Base-by-base conservation (phyloP, 2,113 vertebrate genomes). In the Sisor rabdophorus region DNA sequence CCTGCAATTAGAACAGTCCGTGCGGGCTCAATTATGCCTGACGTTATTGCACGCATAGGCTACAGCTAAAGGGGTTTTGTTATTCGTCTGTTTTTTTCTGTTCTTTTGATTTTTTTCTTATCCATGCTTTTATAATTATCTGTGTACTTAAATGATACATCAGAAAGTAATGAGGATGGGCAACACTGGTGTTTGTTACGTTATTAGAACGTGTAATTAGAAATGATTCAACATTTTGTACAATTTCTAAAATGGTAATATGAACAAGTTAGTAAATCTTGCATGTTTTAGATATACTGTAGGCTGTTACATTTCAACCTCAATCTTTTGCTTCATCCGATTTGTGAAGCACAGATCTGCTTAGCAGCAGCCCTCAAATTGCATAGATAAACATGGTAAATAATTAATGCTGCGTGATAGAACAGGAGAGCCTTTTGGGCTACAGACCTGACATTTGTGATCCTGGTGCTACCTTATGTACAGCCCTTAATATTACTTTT, bases 381-480 rank as follows among this genome's bases (percentile, higher is more conserved):
- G 90, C 89, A 89, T 87, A 90, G 89, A 90, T 90, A 89, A 90
- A 90, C 89, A 89, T 83, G 82, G 80, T 91, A 88, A 91, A 91
- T 91, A 90, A 91, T 91, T 90, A 88, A 91, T 90, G 87, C 82
- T 78, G 77, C 65, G 74, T 85, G 81, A 82, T 85, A 85, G 87
- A 87, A 84, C 56, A 84, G 87, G 85, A 83, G 83, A 85, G 83
- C 82, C 79, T 84, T 36, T 82, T 85, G 36, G 78, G 87, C 83
- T 85, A 82, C 83, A 50, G 40, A 76, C 55, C 77, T 73, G 61
- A 53, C 77, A 75, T 48, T 61, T 73, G 61, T 65, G 61, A 56
- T 67, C 61, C 32, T 65, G 74, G 48, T 54, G 28, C 30, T 75
- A 36, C 32, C 32, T 2, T 36, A 48, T 67, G 52, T 47, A 16